These are phyloP conservation scores for Hipposideros larvatus DNA, from an alignment of 2,797 vertebrate species.

Conservation along the genomic window DNA sequence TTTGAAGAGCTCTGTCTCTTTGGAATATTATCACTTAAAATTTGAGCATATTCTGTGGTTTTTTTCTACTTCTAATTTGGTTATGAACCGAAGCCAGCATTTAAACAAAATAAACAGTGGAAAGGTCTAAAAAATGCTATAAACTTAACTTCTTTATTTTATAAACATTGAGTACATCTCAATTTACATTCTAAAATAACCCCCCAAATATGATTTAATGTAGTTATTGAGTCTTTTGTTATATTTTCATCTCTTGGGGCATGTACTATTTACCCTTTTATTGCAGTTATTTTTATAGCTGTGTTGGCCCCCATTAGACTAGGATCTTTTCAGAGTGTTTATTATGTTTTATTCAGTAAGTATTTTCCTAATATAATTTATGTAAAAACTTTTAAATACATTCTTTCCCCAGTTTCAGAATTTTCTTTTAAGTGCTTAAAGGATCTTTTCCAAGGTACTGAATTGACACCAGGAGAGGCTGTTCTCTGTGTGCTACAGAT, in stretches of 20 bases:
- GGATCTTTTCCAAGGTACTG: neutral
- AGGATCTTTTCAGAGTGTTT: constrained; percentile 11
- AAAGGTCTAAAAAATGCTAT: neutral
- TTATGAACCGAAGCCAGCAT: constrained; percentile 41
- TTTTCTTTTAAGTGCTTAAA: neutral
- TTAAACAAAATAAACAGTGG: neutral
- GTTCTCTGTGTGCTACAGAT: neutral
- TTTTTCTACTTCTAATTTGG: neutral
- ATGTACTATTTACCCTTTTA: neutral
- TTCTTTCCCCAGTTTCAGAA: neutral
- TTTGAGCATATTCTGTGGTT: neutral
- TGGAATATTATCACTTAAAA: neutral
- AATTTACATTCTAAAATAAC: neutral
- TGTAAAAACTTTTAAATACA: neutral
- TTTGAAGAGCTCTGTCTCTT: neutral
- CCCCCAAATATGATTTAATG: neutral
- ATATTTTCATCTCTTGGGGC: neutral
- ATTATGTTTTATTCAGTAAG: neutral
- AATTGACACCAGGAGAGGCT: no score
- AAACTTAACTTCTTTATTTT: neutral
- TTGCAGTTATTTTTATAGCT: neutral
- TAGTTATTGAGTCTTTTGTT: neutral
- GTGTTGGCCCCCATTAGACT: neutral
- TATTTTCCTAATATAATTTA: neutral
- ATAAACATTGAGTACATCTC: neutral